Conservation (phyloP, 2,113 vertebrate genomes). For the Danionella cerebrum region DNA sequence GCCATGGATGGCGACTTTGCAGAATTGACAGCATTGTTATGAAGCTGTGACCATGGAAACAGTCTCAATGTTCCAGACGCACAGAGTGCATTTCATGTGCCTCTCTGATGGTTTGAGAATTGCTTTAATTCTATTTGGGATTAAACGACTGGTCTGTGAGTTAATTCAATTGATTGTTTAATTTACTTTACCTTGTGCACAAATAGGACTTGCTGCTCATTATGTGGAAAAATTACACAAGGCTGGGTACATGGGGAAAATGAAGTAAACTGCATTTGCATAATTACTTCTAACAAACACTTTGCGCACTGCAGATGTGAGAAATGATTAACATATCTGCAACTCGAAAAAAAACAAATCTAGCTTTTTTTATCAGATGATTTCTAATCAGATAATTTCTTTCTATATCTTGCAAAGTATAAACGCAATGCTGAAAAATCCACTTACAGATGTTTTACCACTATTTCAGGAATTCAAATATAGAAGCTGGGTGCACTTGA, state of each 20-base stretch:
- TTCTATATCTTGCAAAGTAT: not conserved
- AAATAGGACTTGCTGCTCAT: conserved; percentile 24
- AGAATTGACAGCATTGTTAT: not conserved
- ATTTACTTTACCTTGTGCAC: not conserved
- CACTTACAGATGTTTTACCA: too few species aligned
- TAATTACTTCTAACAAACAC: conserved; percentile 28
- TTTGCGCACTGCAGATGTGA: conserved; percentile 9
- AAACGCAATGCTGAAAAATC: too few species aligned
- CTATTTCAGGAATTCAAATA: too few species aligned
- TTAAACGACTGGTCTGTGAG: not conserved
- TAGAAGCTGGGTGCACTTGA: too few species aligned
- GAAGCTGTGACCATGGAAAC: not conserved
- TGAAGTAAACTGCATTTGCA: conserved; percentile 24
- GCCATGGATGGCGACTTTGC: not conserved
- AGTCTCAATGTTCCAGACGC: not conserved
- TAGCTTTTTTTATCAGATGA: not conserved
- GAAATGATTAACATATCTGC: conserved; percentile 13
- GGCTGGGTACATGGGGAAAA: not conserved
- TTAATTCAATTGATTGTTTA: conserved; percentile 16
- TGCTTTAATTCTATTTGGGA: not conserved
- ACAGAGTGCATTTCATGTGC: not conserved
- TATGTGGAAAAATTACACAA: conserved; percentile 15
- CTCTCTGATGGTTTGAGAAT: conserved; percentile 1
- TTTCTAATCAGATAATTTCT: too few species aligned
- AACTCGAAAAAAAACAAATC: conserved; percentile 6